Percentiles rank a stretch among this genome's conserved stretches.
These are phyloP conservation scores for Circaetus cinerascens DNA, from an alignment of 2,113 vertebrate species.

Conservation along the genomic window DNA sequence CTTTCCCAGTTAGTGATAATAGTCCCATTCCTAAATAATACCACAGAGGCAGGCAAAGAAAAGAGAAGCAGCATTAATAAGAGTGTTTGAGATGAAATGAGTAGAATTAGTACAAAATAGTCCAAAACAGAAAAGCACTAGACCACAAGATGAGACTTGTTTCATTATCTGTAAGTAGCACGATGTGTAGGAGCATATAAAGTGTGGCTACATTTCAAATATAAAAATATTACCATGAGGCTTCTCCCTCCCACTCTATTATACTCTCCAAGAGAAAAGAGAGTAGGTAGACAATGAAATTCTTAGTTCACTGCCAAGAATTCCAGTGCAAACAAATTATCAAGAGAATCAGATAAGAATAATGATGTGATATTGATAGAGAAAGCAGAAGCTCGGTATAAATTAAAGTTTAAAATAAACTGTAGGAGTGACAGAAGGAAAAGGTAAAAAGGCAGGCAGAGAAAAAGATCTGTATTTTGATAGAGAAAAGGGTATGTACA, in stretches of 20 bases:
- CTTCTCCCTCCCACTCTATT: slow-evolving; percentile 66
- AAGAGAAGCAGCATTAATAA: not conserved
- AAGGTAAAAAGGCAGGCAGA: slow-evolving; percentile 20
- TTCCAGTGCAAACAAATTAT: slow-evolving; percentile 72
- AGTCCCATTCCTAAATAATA: not conserved
- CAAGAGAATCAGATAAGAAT: slow-evolving; percentile 64
- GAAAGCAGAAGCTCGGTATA: slow-evolving; percentile 55
- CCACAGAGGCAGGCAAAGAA: not conserved
- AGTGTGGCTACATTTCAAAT: slow-evolving; percentile 67
- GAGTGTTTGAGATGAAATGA: not conserved
- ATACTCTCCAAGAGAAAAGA: slow-evolving; percentile 69
- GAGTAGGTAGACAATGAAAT: slow-evolving; percentile 70
- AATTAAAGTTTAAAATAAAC: slow-evolving; percentile 59
- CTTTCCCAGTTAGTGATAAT: not conserved
- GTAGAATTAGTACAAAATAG: slow-evolving; percentile 30
- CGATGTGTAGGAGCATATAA: slow-evolving; percentile 56
- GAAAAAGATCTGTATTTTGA: not conserved
- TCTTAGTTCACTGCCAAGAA: slow-evolving; percentile 63
- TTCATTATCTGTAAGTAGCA: slow-evolving; percentile 60
- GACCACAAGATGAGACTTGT: slow-evolving; percentile 54
- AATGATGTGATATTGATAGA: slow-evolving; percentile 67
- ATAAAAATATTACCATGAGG: slow-evolving; percentile 64
- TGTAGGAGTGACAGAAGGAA: slow-evolving; percentile 33
- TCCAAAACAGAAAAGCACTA: slow-evolving; percentile 35
- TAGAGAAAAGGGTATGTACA: not conserved